These are phyloP conservation scores for Neoaliturus tenellus DNA, from an alignment of 2,888 invertebrate genomes.

Conservation along the genomic window DNA sequence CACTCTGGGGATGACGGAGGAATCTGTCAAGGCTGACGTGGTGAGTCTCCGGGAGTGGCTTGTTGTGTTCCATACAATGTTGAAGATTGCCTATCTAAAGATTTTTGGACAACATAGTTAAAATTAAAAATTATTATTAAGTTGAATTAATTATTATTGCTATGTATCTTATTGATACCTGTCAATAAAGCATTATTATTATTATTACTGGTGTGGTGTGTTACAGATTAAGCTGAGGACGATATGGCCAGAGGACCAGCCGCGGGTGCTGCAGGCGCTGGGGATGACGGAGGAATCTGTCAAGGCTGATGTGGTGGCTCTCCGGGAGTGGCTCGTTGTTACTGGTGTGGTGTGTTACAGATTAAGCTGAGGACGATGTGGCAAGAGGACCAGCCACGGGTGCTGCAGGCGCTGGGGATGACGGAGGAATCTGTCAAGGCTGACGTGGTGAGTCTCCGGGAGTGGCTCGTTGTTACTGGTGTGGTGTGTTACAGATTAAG, in stretches of 20 bases:
- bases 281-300: conserved; percentile 33
- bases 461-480: conserved; percentile 7
- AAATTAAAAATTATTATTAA: no score
- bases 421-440: conserved; percentile 11
- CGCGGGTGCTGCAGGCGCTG: not conserved
- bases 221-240: conserved; percentile 43
- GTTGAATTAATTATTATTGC: no score
- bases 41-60: conserved; percentile 44
- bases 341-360: not conserved
- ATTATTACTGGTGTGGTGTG: no score
- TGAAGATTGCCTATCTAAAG: no score
- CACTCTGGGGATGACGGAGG: conserved; percentile 31
- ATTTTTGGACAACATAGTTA: no score
- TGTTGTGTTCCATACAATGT: no score
- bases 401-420: conserved; percentile 17
- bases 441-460: conserved; percentile 39
- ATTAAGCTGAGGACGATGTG: conserved; percentile 30
- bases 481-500: no score
- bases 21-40: conserved; percentile 35
- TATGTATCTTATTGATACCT: no score
- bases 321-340: conserved; percentile 53
- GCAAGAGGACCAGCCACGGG: not conserved
- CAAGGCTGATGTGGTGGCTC: conserved; percentile 30
- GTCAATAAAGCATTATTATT: no score
- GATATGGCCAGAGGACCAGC: conserved; percentile 1